Conservation (phyloP, 2,888 invertebrate species). For the Eupithecia subumbrata region DNA sequence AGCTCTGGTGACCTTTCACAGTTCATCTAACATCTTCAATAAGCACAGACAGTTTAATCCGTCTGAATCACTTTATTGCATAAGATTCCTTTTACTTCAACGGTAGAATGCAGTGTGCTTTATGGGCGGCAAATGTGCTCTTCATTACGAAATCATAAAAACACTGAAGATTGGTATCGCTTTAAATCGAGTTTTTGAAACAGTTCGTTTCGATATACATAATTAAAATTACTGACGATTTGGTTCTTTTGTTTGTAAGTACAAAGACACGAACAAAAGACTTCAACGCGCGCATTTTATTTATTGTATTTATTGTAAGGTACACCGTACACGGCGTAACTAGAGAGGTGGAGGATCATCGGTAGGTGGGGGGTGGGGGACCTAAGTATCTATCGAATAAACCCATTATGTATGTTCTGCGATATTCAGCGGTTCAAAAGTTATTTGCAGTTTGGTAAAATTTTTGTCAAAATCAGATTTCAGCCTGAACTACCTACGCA, state of each 20-base stretch:
- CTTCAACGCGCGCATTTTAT: slow-evolving; percentile 23
- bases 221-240: neutral
- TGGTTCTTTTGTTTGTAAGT: neutral
- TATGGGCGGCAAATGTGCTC: slow-evolving; percentile 37
- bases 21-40: slow-evolving; percentile 1
- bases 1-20: slow-evolving; percentile 12
- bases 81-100: slow-evolving; percentile 56
- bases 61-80: slow-evolving; percentile 45
- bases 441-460: too few species aligned
- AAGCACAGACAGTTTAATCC: neutral
- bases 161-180: slow-evolving; percentile 21
- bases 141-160: slow-evolving; percentile 36
- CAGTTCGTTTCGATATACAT: neutral
- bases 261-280: slow-evolving; percentile 19
- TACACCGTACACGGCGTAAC: too few species aligned
- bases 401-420: too few species aligned
- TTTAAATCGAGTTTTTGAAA: slow-evolving; percentile 14
- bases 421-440: too few species aligned
- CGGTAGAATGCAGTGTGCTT: slow-evolving; percentile 40
- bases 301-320: too few species aligned
- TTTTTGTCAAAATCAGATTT: too few species aligned
- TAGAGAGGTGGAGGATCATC: too few species aligned
- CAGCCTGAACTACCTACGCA: too few species aligned
- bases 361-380: too few species aligned
- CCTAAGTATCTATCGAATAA: too few species aligned